Evolutionary conservation across 2,113 vertebrate genomes (phyloP).

Genomic region (Pongo abelii): DNA sequence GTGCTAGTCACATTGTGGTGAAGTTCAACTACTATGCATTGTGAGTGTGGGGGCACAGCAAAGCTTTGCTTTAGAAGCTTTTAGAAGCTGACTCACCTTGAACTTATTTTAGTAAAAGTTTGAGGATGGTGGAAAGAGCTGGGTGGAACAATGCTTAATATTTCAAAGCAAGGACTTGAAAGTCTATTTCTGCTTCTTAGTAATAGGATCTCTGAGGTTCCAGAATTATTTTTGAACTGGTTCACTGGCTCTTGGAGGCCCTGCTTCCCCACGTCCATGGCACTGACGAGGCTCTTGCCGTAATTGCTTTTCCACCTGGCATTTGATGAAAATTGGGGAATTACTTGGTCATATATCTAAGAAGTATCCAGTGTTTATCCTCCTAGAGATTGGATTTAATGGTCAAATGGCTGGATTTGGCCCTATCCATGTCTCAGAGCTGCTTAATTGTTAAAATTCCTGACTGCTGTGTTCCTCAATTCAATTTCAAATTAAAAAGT

Average conservation of each 20-base stretch:
- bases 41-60: not conserved
- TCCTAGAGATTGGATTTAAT: not conserved
- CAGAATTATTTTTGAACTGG: constrained; percentile 60
- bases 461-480: not conserved
- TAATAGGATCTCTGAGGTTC: constrained; percentile 65
- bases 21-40: not conserved
- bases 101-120: constrained; percentile 49
- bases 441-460: constrained; percentile 15
- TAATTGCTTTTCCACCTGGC: constrained; percentile 64
- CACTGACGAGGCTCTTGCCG: not conserved
- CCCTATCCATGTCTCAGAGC: not conserved
- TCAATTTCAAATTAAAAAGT: constrained; percentile 13
- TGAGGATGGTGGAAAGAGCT: constrained; percentile 49
- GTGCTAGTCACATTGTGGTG: not conserved
- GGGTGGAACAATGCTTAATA: constrained; percentile 59
- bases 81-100: constrained; percentile 38
- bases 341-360: constrained; percentile 53
- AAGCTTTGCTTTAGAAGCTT: constrained; percentile 50
- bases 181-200: constrained; percentile 71
- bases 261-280: not conserved
- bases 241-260: constrained; percentile 37
- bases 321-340: constrained; percentile 45
- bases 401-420: not conserved
- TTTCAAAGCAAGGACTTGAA: constrained; percentile 68
- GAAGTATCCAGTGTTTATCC: not conserved